Evolutionary conservation across 1,140 invertebrate species (phyloP), one percentile per base, ranked within the genome.

Genomic region (Cydia fagiglandana): DNA sequence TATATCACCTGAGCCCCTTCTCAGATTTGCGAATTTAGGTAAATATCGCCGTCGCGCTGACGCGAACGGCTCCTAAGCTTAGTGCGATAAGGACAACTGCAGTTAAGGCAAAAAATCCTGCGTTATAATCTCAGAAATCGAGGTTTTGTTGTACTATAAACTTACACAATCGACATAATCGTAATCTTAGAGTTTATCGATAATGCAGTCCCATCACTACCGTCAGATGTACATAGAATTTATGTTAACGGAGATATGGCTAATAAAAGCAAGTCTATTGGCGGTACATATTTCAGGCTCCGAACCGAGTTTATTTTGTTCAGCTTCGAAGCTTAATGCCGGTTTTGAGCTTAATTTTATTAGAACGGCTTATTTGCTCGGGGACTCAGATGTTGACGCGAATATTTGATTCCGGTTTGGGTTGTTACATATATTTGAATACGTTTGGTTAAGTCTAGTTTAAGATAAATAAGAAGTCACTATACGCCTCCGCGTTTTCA

Each of bases 191-290:
- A 61, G 7, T 24, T 56, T 2, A 24, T 61, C 56, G 20, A 61
- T 3, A 61, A 24, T 24, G 10, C 45, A 53, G 7, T 73, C 61
- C 10, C 79, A 64, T 50, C 81, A 64, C 80, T 81, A 78, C 28
- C 20, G 34, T 75, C 66, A 76, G 80, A 75, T 79, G 64, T 79
- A 77, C 30, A 74, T 79, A 64, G 73, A 79, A 84, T 83, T 81
- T 83, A 83, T 80, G 77, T 80, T 79, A 75, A 79, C 76, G 70
- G 75, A 79, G 76, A 79, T 82, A 84, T 79, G 79, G 76, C 78
- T 79, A 79, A 81, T 79, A 79, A 81, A 84, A 80, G 64, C 79
- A 78, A 77, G 75, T 80, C 64, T 77, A 80, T 80, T 81, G 80
- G 78, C 73, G 78, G 61, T 81, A 78, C 79, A 84, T 79, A 81